These are phyloP conservation scores for Glossophaga mutica DNA, from an alignment of 2,797 vertebrate species.

Conservation along the genomic window DNA sequence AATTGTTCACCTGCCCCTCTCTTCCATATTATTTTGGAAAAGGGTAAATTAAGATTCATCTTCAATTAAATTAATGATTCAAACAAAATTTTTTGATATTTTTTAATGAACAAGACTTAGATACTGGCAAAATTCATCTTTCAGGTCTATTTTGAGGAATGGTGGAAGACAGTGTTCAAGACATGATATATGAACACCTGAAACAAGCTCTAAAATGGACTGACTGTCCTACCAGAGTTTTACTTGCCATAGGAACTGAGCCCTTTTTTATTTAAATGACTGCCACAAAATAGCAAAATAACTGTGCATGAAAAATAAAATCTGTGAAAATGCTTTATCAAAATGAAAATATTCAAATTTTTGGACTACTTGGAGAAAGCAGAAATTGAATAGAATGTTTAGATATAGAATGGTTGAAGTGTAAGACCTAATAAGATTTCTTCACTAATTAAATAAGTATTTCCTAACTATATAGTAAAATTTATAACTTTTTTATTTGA, in stretches of 20 bases:
- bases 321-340: neutral
- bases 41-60: neutral
- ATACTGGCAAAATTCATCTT: neutral
- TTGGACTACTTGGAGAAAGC: neutral
- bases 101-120: neutral
- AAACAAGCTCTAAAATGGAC: neutral
- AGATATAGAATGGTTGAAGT: neutral
- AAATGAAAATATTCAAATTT: neutral
- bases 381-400: neutral
- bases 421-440: neutral
- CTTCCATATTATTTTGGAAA: neutral
- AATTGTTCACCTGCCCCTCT: neutral
- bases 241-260: neutral
- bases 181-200: neutral
- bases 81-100: neutral
- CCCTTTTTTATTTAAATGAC: neutral
- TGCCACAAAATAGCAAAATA: neutral
- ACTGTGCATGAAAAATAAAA: neutral
- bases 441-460: neutral
- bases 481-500: neutral
- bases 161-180: neutral
- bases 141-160: neutral
- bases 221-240: neutral
- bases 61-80: neutral
- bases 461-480: neutral